Conservation (phyloP, 2,797 vertebrate genomes). For the Lepus oiostolus region DNA sequence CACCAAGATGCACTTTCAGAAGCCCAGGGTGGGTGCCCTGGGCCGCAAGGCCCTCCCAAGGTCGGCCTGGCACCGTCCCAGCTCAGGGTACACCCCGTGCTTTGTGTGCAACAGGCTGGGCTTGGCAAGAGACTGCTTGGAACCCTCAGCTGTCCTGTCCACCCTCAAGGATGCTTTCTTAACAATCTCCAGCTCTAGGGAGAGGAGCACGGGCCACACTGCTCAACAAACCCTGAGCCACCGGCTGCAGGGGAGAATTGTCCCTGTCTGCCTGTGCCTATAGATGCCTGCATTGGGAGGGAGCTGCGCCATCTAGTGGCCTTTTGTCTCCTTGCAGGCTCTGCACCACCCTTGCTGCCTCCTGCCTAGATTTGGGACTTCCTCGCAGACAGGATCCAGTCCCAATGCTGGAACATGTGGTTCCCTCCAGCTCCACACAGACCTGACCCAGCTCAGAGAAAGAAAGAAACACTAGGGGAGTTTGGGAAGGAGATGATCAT, state of each 20-base stretch:
- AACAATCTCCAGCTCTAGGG: background rate
- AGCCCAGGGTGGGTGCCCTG: background rate
- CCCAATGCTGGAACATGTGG: background rate
- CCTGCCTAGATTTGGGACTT: background rate
- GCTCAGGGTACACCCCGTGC: background rate
- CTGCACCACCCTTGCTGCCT: background rate
- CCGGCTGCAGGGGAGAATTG: background rate
- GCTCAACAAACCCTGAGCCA: background rate
- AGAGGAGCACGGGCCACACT: background rate
- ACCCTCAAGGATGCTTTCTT: background rate
- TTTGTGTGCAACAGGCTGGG: background rate
- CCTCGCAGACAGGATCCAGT: background rate
- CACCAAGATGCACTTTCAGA: constrained; percentile 13
- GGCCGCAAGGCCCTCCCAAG: background rate
- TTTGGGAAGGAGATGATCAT: background rate
- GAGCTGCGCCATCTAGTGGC: constrained; percentile 78
- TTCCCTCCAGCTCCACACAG: background rate
- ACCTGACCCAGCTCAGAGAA: background rate
- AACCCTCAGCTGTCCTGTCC: background rate
- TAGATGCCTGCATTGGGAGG: background rate
- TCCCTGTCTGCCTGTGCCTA: accelerated
- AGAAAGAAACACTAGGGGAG: background rate
- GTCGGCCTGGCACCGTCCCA: background rate
- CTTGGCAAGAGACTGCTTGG: background rate
- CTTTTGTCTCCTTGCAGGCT: constrained; percentile 1